Conservation (phyloP, 2,888 invertebrate species). For the Lamellibrachia columna region DNA sequence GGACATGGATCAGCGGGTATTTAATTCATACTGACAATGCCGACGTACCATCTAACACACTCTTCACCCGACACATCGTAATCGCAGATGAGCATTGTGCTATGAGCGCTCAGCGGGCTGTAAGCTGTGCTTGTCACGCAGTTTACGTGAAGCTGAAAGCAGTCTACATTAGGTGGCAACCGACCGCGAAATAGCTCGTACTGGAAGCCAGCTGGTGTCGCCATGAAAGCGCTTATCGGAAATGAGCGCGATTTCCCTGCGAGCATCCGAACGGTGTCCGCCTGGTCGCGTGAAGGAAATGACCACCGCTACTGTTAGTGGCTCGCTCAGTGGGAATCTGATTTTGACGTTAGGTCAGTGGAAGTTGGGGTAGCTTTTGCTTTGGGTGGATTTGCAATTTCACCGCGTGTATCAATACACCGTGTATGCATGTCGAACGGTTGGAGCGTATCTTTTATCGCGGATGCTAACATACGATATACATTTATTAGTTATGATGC, state of each 20-base stretch:
- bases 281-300: neutral
- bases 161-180: slow-evolving; percentile 16
- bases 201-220: neutral
- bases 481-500: too few relatives aligned
- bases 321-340: neutral
- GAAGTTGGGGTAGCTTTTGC: neutral
- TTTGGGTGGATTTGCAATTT: neutral
- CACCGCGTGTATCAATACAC: neutral
- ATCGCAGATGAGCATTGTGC: neutral
- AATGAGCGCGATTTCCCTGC: neutral
- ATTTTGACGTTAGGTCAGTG: neutral
- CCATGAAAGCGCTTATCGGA: neutral
- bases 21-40: neutral
- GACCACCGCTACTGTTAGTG: neutral
- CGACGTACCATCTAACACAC: neutral
- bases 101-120: neutral
- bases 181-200: neutral
- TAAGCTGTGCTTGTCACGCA: neutral
- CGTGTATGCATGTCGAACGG: neutral
- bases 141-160: neutral
- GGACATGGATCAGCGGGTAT: neutral
- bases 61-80: slow-evolving; percentile 1
- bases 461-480: too few relatives aligned
- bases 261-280: neutral
- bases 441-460: too few relatives aligned